Evolutionary conservation across 2,888 invertebrate genomes (phyloP).

Genomic region (Lumbricus terrestris): DNA sequence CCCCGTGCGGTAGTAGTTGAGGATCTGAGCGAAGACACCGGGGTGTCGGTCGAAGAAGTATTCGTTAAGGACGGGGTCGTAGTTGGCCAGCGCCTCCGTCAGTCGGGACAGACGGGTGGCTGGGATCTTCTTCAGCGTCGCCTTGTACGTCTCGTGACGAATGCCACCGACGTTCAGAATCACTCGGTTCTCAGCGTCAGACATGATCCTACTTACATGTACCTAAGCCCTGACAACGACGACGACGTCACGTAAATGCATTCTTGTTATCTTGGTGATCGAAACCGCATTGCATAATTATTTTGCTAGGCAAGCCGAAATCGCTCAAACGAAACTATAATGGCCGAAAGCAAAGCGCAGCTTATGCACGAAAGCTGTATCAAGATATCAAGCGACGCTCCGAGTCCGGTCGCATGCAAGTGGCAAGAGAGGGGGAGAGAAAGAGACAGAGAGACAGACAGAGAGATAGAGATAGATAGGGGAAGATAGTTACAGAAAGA

Average conservation of each 20-base stretch:
- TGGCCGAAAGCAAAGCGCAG: constrained; percentile 57
- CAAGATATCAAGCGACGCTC: too few species aligned
- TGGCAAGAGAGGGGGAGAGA: too few species aligned
- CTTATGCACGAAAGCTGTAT: too few species aligned
- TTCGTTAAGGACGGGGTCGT: constrained; percentile 97
- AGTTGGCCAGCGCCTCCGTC: constrained; percentile 95
- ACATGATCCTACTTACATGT: constrained; percentile 32
- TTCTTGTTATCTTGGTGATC: constrained; percentile 82
- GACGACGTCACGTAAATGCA: constrained; percentile 83
- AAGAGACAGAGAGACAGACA: too few species aligned
- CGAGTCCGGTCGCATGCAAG: too few species aligned
- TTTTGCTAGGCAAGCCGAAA: too few species aligned
- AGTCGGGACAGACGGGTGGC: constrained; percentile 89
- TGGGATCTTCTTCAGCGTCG: constrained; percentile 92
- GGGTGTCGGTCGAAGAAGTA: constrained; percentile 94
- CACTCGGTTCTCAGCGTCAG: constrained; percentile 80
- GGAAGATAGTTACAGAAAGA: too few species aligned
- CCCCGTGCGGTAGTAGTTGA: constrained; percentile 96
- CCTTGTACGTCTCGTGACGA: constrained; percentile 74
- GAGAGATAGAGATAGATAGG: too few species aligned
- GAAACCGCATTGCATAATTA: constrained; percentile 88
- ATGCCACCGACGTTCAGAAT: constrained; percentile 97
- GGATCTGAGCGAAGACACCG: constrained; percentile 88
- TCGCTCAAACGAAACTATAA: constrained; percentile 90
- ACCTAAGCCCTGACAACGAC: not conserved